Evolutionary conservation across 2,888 invertebrate genomes (phyloP).

Genomic region (Chouioia cunea): DNA sequence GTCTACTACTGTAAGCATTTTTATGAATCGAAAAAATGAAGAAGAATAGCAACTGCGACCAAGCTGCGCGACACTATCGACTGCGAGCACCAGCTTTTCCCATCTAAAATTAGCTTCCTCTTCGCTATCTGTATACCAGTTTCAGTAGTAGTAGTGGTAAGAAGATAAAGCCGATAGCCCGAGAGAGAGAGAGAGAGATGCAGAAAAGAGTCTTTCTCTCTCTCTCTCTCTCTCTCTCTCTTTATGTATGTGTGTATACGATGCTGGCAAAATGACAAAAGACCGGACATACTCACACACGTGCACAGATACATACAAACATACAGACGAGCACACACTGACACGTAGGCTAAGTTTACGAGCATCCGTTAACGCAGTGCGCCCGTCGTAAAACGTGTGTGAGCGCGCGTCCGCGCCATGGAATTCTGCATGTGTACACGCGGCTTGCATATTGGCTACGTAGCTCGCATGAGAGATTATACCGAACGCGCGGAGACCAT

Average conservation of each 20-base stretch:
- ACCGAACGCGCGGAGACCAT: too few species aligned
- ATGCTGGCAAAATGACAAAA: constrained; percentile 24
- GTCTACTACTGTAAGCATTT: too few species aligned
- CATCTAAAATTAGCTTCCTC: too few species aligned
- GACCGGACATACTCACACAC: constrained; percentile 12
- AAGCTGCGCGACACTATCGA: too few species aligned
- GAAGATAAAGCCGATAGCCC: neutral
- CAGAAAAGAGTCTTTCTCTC: neutral
- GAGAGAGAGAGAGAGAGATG: neutral
- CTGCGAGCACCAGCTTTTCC: too few species aligned
- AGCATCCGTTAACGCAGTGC: constrained; percentile 43
- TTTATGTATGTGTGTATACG: too few species aligned
- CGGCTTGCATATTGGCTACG: constrained; percentile 10
- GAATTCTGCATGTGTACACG: neutral
- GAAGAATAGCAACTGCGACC: too few species aligned
- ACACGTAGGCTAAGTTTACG: constrained; percentile 40
- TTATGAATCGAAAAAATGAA: too few species aligned
- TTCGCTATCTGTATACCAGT: too few species aligned
- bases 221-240: too few species aligned
- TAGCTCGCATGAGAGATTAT: constrained; percentile 26
- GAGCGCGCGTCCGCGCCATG: neutral
- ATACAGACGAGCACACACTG: neutral
- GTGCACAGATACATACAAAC: neutral
- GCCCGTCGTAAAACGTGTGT: constrained; percentile 38
- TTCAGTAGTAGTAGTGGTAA: too few species aligned